Percentiles rank a stretch among this genome's conserved stretches.
Conservation (phyloP, 2,888 invertebrate genomes). For the Lypha dubia region DNA sequence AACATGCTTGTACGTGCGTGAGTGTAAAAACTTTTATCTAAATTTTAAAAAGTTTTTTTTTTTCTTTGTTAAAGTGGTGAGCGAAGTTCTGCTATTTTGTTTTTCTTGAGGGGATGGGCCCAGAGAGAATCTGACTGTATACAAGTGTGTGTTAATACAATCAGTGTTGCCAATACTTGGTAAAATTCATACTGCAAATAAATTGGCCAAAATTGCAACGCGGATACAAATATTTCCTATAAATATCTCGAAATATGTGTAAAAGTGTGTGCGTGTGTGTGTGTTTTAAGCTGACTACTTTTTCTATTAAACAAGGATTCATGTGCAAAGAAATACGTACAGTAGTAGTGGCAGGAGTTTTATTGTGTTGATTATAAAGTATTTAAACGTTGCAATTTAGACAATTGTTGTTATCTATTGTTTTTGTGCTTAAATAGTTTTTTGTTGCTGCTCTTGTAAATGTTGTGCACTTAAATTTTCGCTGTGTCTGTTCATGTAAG, state of each 20-base stretch:
- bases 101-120: not conserved
- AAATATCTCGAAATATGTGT: not conserved
- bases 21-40: slow-evolving; percentile 14
- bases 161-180: not conserved
- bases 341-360: slow-evolving; percentile 13
- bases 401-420: slow-evolving; percentile 67
- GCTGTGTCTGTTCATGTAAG: too few species aligned
- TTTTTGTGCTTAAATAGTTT: slow-evolving; percentile 48
- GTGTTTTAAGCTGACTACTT: not conserved
- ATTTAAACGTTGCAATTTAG: slow-evolving; percentile 78
- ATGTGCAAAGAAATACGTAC: not conserved
- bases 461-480: slow-evolving; percentile 2
- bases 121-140: too few species aligned
- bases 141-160: not conserved
- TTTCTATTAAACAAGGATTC: not conserved
- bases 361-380: slow-evolving; percentile 70
- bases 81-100: not conserved
- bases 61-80: too few species aligned
- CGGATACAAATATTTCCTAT: not conserved
- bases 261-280: not conserved
- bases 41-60: slow-evolving; percentile 15
- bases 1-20: not conserved
- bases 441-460: too few species aligned
- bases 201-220: not conserved
- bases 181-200: not conserved